Base-by-base conservation (phyloP, 2,797 vertebrate genomes). In the Gorsachius magnificus region DNA sequence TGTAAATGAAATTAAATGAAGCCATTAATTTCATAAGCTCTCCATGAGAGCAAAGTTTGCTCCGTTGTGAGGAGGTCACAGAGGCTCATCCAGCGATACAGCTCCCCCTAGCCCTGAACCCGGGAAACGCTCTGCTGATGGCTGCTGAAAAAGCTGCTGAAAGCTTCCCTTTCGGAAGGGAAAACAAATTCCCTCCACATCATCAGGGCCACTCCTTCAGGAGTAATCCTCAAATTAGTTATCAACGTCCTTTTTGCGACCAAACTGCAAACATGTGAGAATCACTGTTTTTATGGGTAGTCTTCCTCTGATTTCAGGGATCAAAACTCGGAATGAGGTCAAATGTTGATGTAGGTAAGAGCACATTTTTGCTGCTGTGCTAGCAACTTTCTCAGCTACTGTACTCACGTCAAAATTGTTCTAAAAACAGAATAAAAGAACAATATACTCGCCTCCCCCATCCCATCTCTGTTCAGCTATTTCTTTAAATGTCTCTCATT, bases 31-130 rank as follows among this genome's bases (percentile, higher is more conserved):
- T 45, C 28, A 1, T 24, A 28, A 19, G 61, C 50, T 46, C 6
- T 11, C 20, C 12, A 2, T 2, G 26, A 26, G 10, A 78, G 58
- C 36, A 26, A 69, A 68, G 11, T 29, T 41, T n/a, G 63, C 54
- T 86, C 20, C 1, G 41, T 26, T n/a, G 64, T 45, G 71, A 48
- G 75, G 68, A 48, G 90, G 51, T 58, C 33, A 12, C 41, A 8
- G 7, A 25, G 21, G 35, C 78, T 90, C 81, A 46, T 38, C 90
- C 54, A 51, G 92, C 33, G 61, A 64, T 51, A 83, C 86, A 95
- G 97, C 93, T 92, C 95, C 96, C 91, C 25, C 95, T 96, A 84
- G 83, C 38, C 9, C 85, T 87, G 78, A 22, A 24, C n/a, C 31
- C 25, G 29, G 74, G 87, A 61, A 97, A 71, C 9, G 6, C 69